Base-by-base conservation (phyloP, 1,140 invertebrate species). In the Dendrolimus punctatus region DNA sequence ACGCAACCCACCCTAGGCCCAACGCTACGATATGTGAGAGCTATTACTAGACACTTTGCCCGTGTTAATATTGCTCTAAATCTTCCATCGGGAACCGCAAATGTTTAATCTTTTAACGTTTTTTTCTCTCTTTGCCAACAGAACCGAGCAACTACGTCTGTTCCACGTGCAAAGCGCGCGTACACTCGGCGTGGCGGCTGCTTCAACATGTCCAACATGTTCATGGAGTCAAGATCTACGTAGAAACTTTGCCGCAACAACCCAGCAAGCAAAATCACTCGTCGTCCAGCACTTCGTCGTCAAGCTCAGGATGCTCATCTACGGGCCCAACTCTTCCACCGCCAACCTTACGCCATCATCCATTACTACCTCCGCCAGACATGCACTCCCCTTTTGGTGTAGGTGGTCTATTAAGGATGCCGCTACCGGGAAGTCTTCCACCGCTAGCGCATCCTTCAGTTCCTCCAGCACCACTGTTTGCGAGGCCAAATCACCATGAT, bases 111-210 rank as follows among this genome's bases (percentile, higher is more conserved):
- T 53, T 40, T 49, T 65, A 55, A 59, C 42, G 51, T 43, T 48
- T 66, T 64, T 69, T 71, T 80, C 67, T 83, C 67, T 82, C 57
- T 70, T 89, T 88, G 90, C 91, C 94, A 92, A 46, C 94, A 99
- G 98, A 99, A 89, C 97, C 98, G 57, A 93, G 93, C 80, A 95
- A 95, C 89, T 95, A 98, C 79, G 93, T 96, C 43, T 99, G 98
- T 84, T 96, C 93, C 9, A 98, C 97, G 40, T 99, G 98, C 87
- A 97, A 97, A 64, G 92, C 94, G 51, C 91, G 95, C 44, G 91
- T 95, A 50, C 91, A 93, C 63, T 98, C 97, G 36, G 96, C 98
- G 0, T 99, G 97, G 97, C 90, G 93, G 46, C 89, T 99, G 58
- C 90, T 99, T 7, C 96, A 98, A 79, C 98, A 99, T 77, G 96